phyloP scores from a whole-genome alignment of 1,140 invertebrate genomes.

The Scaptomyza graminum region DNA sequence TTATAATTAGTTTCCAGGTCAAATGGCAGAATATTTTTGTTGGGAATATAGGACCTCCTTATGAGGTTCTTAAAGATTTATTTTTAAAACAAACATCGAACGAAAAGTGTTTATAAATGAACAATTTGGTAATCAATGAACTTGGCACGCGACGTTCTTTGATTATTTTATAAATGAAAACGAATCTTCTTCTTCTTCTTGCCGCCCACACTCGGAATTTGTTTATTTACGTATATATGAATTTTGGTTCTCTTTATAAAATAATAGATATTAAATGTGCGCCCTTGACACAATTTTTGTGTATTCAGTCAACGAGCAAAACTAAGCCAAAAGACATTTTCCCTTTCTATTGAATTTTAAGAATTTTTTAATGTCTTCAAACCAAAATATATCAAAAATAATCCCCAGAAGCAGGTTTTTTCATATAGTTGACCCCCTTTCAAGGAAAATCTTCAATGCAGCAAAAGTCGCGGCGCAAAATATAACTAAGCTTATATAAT shows the following conservation, averaged over 20 bases:
- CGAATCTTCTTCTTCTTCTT: constrained; percentile 29
- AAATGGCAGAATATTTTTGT: constrained; percentile 34
- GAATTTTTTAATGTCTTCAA: too few relatives aligned
- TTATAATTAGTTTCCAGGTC: constrained; percentile 50
- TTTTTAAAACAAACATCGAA: too few relatives aligned
- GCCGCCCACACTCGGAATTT: constrained; percentile 20
- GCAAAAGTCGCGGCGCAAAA: constrained; percentile 26
- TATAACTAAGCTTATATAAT: constrained; percentile 36
- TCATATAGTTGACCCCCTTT: too few relatives aligned
- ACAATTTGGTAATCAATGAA: constrained; percentile 42
- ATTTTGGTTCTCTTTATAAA: constrained; percentile 20
- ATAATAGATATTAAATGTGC: constrained; percentile 14
- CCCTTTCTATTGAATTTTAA: too few relatives aligned
- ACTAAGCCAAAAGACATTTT: background rate
- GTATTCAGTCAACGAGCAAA: background rate
- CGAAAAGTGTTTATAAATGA: background rate
- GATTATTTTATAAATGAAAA: constrained; percentile 40
- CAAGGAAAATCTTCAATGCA: background rate
- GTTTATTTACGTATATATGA: constrained; percentile 30
- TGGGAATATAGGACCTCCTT: too few relatives aligned
- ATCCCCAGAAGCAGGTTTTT: too few relatives aligned
- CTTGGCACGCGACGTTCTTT: constrained; percentile 62
- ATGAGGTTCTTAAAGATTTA: too few relatives aligned
- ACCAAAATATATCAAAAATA: too few relatives aligned
- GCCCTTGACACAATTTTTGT: constrained; percentile 65